Base-by-base conservation (phyloP, 2,113 vertebrate genomes). In the Camarhynchus parvulus region DNA sequence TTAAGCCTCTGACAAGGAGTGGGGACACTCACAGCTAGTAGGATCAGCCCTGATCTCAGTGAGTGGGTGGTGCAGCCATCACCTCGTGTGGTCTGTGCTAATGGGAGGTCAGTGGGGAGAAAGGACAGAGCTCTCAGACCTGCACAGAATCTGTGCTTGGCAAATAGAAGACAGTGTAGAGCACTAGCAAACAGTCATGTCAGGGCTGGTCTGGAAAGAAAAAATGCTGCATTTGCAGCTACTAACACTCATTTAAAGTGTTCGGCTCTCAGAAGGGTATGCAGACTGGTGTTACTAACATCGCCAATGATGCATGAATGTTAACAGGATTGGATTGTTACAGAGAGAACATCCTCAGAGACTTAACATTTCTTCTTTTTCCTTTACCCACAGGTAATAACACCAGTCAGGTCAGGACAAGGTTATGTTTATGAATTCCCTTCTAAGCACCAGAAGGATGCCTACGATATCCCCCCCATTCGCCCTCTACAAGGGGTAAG, bases 401-500 rank as follows among this genome's bases (percentile, higher is more conserved):
- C 98, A 78, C 99, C 99, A 11, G 95, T 98, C 92, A 98, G 99
- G 93, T 98, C 98, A 87, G 99, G 98, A 95, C 99, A 99, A 82
- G 96, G 98, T 84, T 99, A 99, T 75, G 97, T 98, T 87, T 99
- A 98, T 79, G 98, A 99, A 94, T 97, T 98, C 37, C 97, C 98
- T 33, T 97, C 98, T 94, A 98, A 98, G 92, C 96, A 97, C 97
- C 99, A 98, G 89, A 98, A 98, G 96, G 99, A 99, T 90, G 93
- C 98, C 87, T 99, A 99, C 0, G 99, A 99, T 58, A 98, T 99
- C 58, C 99, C 99, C 68, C 98, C 99, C 2, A 90, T 97, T 59
- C 98, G 99, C 52, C 91, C 97, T 39, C 83, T 96, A 46, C 99
- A 99, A 95, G 99, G 99, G 98, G 99, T 99, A 97, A 4, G 99